These are phyloP conservation scores for Beaufortia kweichowensis DNA, from an alignment of 2,113 vertebrate species.

Conservation along the genomic window DNA sequence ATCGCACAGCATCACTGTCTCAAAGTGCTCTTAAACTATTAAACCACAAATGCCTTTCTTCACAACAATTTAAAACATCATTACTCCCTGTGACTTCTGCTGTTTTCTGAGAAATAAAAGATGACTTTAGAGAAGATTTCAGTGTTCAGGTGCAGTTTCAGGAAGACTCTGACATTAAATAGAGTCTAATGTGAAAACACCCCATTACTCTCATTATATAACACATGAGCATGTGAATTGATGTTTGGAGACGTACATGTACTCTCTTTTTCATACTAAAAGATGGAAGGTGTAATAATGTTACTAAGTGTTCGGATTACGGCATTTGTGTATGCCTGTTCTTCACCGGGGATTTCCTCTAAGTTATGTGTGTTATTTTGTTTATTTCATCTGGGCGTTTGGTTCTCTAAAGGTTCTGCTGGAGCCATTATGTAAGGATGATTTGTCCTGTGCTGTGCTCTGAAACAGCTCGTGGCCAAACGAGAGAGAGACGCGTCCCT, in stretches of 20 bases:
- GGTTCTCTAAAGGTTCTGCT: conserved; percentile 50
- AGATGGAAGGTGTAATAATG: background rate
- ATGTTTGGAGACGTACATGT: background rate
- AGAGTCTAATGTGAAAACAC: no score
- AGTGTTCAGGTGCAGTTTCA: no score
- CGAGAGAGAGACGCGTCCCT: background rate
- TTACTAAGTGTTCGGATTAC: no score
- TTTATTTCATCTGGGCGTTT: conserved; percentile 57
- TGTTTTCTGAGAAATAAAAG: no score
- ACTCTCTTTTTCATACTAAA: background rate
- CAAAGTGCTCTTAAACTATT: background rate
- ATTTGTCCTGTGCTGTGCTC: conserved; percentile 18
- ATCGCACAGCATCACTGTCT: conserved; percentile 30
- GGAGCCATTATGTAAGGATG: conserved; percentile 41
- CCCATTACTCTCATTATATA: background rate
- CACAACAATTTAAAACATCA: no score
- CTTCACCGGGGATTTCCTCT: conserved; percentile 41
- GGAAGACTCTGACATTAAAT: no score
- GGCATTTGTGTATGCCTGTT: conserved; percentile 4
- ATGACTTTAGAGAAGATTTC: no score
- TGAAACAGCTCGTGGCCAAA: conserved; percentile 22
- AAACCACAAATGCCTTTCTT: background rate
- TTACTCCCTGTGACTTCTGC: no score
- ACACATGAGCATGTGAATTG: background rate
- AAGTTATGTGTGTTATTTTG: conserved; percentile 66